phyloP scores from a whole-genome alignment of 2,113 vertebrate genomes.

The Ceyx cyanopectus region DNA sequence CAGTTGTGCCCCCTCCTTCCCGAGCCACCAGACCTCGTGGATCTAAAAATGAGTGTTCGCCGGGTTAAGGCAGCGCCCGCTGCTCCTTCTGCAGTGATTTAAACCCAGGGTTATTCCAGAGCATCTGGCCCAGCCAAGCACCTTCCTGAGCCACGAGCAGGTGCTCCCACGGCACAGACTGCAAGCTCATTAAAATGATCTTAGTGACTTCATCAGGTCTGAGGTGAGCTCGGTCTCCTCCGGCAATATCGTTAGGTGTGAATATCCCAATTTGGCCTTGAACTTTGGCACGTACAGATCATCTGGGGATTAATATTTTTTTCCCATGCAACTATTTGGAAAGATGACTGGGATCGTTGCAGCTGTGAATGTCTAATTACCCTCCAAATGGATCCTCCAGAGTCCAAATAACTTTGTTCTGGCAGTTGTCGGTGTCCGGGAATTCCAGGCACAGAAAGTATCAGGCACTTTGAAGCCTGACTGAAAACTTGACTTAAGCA shows the following conservation, averaged over 20 bases:
- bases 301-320: background rate
- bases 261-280: background rate
- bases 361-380: background rate
- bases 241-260: background rate
- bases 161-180: fast-evolving
- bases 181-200: background rate
- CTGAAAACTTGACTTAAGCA: slow-evolving; percentile 49
- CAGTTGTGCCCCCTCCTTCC: fast-evolving
- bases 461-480: slow-evolving; percentile 6
- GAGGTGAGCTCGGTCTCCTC: background rate
- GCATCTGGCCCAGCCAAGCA: background rate
- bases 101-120: background rate
- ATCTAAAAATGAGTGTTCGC: background rate
- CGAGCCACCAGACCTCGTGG: fast-evolving
- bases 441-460: background rate
- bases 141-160: background rate
- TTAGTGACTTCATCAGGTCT: background rate
- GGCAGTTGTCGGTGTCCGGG: background rate
- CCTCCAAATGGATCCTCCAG: background rate
- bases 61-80: background rate
- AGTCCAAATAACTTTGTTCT: background rate
- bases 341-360: background rate
- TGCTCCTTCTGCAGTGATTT: background rate
- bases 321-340: background rate
- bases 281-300: background rate